These are phyloP conservation scores for Halcyon smyrnensis DNA, from an alignment of 2,797 vertebrate genomes.

Conservation along the genomic window DNA sequence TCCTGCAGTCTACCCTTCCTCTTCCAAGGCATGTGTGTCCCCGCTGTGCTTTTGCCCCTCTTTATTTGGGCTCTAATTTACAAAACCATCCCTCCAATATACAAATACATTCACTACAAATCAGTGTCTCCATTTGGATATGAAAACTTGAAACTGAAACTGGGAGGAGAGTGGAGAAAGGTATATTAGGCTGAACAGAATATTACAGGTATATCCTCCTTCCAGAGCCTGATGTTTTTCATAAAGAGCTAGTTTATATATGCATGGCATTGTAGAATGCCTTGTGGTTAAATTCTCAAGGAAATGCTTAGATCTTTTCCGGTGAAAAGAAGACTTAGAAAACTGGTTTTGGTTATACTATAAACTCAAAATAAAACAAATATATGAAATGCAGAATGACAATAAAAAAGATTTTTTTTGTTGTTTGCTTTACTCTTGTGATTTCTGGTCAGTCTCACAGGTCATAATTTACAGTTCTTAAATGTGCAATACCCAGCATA, in stretches of 20 bases:
- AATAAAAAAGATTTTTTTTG: not conserved
- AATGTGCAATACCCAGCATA: accelerated
- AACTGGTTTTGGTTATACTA: not conserved
- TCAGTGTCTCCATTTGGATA: not conserved
- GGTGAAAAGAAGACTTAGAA: not conserved
- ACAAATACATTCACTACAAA: accelerated
- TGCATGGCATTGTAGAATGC: not conserved
- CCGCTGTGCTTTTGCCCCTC: not conserved
- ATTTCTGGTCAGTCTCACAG: not conserved
- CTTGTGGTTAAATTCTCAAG: not conserved
- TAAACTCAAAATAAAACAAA: not conserved
- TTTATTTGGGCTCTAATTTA: not conserved
- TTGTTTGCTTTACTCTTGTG: not conserved
- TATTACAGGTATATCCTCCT: not conserved
- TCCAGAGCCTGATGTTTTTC: not conserved
- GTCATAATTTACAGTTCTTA: not conserved
- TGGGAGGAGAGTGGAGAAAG: not conserved
- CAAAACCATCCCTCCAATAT: not conserved
- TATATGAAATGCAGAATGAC: not conserved
- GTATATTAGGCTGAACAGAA: not conserved
- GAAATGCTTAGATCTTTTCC: not conserved
- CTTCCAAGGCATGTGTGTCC: not conserved
- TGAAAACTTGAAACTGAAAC: not conserved
- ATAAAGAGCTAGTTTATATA: not conserved
- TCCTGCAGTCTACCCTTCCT: not conserved